Evolutionary conservation across 2,888 invertebrate genomes (phyloP).

Genomic region (Spilosoma lubricipeda): DNA sequence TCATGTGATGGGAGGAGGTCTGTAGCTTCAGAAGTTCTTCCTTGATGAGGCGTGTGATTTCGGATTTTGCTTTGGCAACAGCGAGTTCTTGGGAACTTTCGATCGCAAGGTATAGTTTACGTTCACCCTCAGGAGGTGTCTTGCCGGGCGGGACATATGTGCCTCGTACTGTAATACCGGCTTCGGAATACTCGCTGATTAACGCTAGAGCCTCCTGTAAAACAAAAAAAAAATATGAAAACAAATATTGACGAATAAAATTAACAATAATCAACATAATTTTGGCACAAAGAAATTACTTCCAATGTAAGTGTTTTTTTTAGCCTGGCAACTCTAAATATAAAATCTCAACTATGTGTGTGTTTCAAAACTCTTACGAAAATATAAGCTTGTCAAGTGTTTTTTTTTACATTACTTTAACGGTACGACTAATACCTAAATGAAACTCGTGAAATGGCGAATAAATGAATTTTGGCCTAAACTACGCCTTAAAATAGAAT

Average conservation of each 20-base stretch:
- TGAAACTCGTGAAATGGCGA: background rate
- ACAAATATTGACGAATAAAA: background rate
- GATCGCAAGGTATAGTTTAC: constrained; percentile 98
- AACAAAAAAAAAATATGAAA: constrained; percentile 7
- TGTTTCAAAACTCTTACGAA: background rate
- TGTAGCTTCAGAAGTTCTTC: constrained; percentile 98
- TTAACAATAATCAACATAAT: background rate
- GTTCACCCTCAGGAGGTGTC: constrained; percentile 95
- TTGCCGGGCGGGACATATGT: constrained; percentile 97
- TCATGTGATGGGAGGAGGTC: constrained; percentile 94
- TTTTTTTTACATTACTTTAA: too few relatives aligned
- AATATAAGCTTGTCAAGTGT: too few relatives aligned
- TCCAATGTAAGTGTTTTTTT: background rate
- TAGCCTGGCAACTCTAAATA: background rate
- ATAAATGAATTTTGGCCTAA: too few relatives aligned
- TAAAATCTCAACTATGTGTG: background rate
- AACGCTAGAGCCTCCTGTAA: constrained; percentile 97
- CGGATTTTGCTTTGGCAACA: constrained; percentile 97
- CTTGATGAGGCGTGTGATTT: constrained; percentile 98
- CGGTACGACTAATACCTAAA: too few relatives aligned
- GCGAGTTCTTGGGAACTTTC: constrained; percentile 99
- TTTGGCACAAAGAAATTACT: background rate
- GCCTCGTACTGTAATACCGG: constrained; percentile 99
- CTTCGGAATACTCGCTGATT: constrained; percentile 99
- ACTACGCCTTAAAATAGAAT: too few relatives aligned